These are phyloP conservation scores for Drosophila pegasa DNA, from an alignment of 2,888 invertebrate genomes.

Conservation along the genomic window DNA sequence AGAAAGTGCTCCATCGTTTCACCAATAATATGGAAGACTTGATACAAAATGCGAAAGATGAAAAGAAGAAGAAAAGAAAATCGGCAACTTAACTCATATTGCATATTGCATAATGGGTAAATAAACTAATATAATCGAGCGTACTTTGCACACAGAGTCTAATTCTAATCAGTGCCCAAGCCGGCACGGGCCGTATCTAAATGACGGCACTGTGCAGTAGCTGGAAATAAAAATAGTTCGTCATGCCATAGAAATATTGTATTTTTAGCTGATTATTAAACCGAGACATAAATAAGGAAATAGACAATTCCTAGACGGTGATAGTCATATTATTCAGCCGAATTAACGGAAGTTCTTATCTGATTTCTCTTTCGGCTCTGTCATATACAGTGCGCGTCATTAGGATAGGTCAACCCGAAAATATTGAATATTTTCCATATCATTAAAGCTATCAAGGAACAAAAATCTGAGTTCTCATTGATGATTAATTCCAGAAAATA, in stretches of 20 bases:
- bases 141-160: not conserved
- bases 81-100: not conserved
- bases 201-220: not conserved
- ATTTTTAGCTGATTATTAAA: not conserved
- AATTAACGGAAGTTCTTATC: not conserved
- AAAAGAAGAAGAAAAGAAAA: no score
- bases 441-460: no score
- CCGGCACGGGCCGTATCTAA: conserved; percentile 16
- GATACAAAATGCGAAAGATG: not conserved
- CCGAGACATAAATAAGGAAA: not conserved
- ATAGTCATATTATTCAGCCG: no score
- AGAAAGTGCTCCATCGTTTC: conserved; percentile 6
- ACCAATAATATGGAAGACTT: conserved; percentile 28
- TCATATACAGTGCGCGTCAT: no score
- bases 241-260: not conserved
- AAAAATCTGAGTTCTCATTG: no score
- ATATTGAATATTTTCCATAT: no score
- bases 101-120: not conserved
- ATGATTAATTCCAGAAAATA: no score
- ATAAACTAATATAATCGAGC: not conserved
- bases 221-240: not conserved
- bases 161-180: conserved; percentile 21
- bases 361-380: not conserved
- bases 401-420: no score
- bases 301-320: no score